phyloP scores from a whole-genome alignment of 1,140 invertebrate species.

The Campoletis sonorensis region DNA sequence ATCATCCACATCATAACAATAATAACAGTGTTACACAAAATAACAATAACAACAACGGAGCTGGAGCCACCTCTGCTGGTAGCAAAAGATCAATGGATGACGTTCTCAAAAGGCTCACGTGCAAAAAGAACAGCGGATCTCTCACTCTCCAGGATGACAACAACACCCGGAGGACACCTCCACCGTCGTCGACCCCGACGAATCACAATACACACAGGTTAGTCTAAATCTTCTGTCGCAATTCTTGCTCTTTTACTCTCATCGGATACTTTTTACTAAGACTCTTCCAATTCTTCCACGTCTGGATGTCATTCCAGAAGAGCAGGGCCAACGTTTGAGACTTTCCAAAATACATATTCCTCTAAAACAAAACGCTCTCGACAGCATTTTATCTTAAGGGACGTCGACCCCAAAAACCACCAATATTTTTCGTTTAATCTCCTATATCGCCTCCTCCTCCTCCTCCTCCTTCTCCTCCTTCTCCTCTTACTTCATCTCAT shows the following conservation, averaged over 20 bases:
- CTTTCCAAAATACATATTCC: no score
- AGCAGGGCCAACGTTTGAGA: no score
- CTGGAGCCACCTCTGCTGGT: constrained; percentile 57
- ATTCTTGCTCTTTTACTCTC: background rate
- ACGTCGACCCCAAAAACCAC: background rate
- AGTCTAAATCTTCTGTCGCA: constrained; percentile 42
- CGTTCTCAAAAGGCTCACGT: constrained; percentile 88
- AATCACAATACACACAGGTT: constrained; percentile 73
- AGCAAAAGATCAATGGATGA: constrained; percentile 89
- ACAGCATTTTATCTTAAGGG: no score
- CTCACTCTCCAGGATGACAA: constrained; percentile 69
- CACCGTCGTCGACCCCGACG: constrained; percentile 80
- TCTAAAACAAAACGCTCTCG: no score
- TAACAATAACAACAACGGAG: constrained; percentile 72
- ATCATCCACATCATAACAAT: constrained; percentile 75
- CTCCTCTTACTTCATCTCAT: background rate
- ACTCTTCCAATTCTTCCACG: no score
- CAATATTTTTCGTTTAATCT: constrained; percentile 2
- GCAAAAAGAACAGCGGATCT: constrained; percentile 82
- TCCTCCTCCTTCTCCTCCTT: background rate
- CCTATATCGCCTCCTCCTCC: background rate
- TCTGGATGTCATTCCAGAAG: no score
- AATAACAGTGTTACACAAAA: constrained; percentile 74
- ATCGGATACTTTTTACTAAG: no score
- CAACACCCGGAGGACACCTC: constrained; percentile 77